phyloP scores from a whole-genome alignment of 2,797 vertebrate genomes.

The Vipera latastei region DNA sequence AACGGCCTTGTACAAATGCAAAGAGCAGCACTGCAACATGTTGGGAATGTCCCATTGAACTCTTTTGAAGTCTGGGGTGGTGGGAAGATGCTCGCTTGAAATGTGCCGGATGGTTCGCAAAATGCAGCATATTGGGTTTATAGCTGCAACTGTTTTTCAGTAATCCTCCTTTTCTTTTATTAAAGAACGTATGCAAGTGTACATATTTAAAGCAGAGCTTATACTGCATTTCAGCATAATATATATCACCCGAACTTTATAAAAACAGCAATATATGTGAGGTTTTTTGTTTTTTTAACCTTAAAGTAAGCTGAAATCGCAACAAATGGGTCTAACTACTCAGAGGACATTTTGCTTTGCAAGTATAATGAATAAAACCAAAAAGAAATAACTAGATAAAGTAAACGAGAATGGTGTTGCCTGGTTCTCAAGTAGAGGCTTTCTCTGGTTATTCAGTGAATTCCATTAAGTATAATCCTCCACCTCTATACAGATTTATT shows the following conservation, averaged over 20 bases:
- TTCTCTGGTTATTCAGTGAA: accelerated
- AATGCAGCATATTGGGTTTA: background rate
- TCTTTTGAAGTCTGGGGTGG: background rate
- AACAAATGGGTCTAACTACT: constrained; percentile 14
- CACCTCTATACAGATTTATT: background rate
- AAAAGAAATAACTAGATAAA: constrained; percentile 14
- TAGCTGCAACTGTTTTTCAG: constrained; percentile 23
- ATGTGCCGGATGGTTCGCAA: constrained; percentile 25
- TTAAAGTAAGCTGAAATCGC: constrained; percentile 4
- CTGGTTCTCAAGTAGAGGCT: background rate
- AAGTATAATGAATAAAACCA: constrained; percentile 44
- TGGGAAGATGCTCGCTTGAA: constrained; percentile 20
- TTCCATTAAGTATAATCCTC: constrained; percentile 6
- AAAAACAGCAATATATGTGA: background rate
- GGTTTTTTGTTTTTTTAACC: constrained; percentile 11
- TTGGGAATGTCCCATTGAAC: constrained; percentile 31
- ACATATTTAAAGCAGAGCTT: background rate
- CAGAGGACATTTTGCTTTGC: constrained; percentile 29
- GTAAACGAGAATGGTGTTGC: background rate
- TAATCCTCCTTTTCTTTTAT: background rate
- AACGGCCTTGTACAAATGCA: constrained; percentile 34
- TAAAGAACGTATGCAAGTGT: background rate
- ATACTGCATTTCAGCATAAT: constrained; percentile 6
- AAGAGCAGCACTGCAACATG: background rate
- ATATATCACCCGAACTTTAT: background rate